Evolutionary conservation across 2,888 invertebrate genomes (phyloP).

Genomic region (Diabrotica balteata): DNA sequence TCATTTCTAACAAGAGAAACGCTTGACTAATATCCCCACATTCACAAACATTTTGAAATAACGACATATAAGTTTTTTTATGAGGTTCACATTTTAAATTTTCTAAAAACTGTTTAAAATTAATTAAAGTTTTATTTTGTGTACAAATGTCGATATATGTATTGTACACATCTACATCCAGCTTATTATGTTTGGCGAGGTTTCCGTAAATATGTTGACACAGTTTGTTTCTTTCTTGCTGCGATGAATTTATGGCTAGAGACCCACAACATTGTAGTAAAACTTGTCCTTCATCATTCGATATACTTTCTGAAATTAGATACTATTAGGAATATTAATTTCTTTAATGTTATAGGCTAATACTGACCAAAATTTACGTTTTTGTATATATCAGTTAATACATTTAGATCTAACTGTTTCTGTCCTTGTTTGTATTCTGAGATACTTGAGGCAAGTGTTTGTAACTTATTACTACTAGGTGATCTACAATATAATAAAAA

Average conservation of each 20-base stretch:
- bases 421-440: not conserved
- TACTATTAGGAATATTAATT: conserved; percentile 1
- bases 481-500: no score
- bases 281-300: conserved; percentile 61
- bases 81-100: conserved; percentile 63
- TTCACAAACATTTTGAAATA: conserved; percentile 67
- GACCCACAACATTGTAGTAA: conserved; percentile 67
- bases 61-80: conserved; percentile 64
- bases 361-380: conserved; percentile 19
- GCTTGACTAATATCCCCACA: conserved; percentile 67
- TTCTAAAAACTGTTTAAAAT: conserved; percentile 61
- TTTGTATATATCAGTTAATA: conserved; percentile 7
- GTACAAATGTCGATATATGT: conserved; percentile 66
- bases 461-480: no score
- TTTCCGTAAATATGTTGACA: conserved; percentile 66
- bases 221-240: conserved; percentile 61
- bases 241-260: conserved; percentile 63
- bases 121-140: conserved; percentile 64
- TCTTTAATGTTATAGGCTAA: not conserved
- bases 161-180: conserved; percentile 65
- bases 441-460: no score
- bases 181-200: conserved; percentile 59
- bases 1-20: conserved; percentile 66
- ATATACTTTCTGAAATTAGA: conserved; percentile 47
- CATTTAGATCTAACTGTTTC: conserved; percentile 12